A percentile compares a stretch with the other conserved stretches of the same genome.
These are phyloP conservation scores for Anguilla japonica DNA, from an alignment of 2,113 vertebrate species.

Conservation along the genomic window DNA sequence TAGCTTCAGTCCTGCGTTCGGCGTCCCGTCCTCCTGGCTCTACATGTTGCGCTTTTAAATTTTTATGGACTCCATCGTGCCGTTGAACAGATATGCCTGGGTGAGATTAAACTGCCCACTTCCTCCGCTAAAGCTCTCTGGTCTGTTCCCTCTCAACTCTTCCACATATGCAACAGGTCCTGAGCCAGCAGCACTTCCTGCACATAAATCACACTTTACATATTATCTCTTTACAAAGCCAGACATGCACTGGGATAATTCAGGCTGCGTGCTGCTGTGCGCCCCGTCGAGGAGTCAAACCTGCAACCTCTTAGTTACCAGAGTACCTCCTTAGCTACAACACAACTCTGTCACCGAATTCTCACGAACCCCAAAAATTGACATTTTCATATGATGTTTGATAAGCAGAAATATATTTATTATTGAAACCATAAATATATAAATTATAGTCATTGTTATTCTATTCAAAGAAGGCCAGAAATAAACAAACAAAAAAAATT, in stretches of 20 bases:
- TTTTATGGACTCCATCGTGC: not conserved
- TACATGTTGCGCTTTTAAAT: not conserved
- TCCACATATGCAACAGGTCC: not conserved
- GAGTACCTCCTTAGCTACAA: not conserved
- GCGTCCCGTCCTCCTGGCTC: not conserved
- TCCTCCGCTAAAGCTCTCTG: not conserved
- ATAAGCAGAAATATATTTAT: conserved; percentile 70
- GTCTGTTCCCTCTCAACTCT: not conserved
- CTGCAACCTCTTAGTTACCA: not conserved
- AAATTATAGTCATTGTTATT: conserved; percentile 68
- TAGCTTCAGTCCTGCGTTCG: not conserved
- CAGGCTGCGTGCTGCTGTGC: not conserved
- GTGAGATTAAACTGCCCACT: not conserved
- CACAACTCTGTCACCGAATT: not conserved
- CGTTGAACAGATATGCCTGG: not conserved
- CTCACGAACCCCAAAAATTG: conserved; percentile 24
- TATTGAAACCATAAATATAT: conserved; percentile 75
- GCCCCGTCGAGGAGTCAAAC: not conserved
- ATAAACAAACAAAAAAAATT: conserved; percentile 23
- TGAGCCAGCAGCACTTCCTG: not conserved
- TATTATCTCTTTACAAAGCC: not conserved
- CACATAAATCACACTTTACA: not conserved
- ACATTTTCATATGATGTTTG: conserved; percentile 45
- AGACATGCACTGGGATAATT: not conserved
- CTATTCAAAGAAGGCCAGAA: conserved; percentile 50